Evolutionary conservation across 2,888 invertebrate species (phyloP), one percentile per base, ranked within the genome.

Genomic region (Ametastegia equiseti): DNA sequence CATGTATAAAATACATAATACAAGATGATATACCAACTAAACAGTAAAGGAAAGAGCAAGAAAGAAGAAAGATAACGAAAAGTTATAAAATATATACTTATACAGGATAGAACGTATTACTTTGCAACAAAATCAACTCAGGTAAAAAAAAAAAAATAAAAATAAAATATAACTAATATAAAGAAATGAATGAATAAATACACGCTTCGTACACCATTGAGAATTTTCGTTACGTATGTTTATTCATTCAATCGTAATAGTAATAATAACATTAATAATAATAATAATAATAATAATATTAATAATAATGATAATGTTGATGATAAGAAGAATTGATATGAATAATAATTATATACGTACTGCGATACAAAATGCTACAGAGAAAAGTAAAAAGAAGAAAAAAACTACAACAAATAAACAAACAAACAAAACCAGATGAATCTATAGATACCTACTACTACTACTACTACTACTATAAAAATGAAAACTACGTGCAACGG

Each of bases 141-240:
- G 81, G 81, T 75, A 81, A 54, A 42, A 69, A 33, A 71, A 11
- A 71, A 47, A 45, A 60, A 11, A 71, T 36, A 45, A 60, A n/a
- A 80, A 80, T 39, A 27, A 54, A 80, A 47, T 36, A 81, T 83
- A 80, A 82, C 73, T 82, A 73, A 81, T 82, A 83, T 65, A 81
- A 82, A 81, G 80, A 77, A 81, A 71, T n/a, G n/a, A n/a, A n/a
- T n/a, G n/a, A n/a, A n/a, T n/a, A n/a, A 75, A 45, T 15, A 60
- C 30, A 45, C 45, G 33, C 36, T 19, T 3, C 33, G n/a, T 19
- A 65, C 36, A 39, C 7, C 33, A 6, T 36, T 15, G 13, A 60
- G 27, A 60, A 60, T 30, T n/a, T n/a, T 27, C 23, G 27, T 60
- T 65, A 65, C 63, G 33, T 15, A 15, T 0, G 33, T 63, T 11